A percentile compares a stretch with the other conserved stretches of the same genome.
Conservation (phyloP, 2,888 invertebrate genomes). For the Aromia moschata region DNA sequence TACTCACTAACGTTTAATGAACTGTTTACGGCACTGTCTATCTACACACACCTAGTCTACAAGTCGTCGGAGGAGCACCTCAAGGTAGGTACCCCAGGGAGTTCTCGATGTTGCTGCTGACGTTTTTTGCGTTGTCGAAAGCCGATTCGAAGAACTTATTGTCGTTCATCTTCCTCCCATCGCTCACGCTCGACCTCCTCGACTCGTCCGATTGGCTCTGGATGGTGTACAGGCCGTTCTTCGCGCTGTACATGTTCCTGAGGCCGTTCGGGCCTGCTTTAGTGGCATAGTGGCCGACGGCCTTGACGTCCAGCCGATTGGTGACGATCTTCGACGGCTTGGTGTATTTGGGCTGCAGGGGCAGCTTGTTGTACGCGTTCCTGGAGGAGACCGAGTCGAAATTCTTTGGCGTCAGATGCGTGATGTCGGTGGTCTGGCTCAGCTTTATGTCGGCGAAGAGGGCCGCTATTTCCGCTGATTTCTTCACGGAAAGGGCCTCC, state of each 20-base stretch:
- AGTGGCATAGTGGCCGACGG: slow-evolving; percentile 10
- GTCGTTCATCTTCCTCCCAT: slow-evolving; percentile 40
- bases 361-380: slow-evolving; percentile 47
- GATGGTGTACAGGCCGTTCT: slow-evolving; percentile 62
- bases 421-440: slow-evolving; percentile 76
- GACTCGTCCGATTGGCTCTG: slow-evolving; percentile 63
- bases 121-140: slow-evolving; percentile 36
- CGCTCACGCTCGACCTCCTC: slow-evolving; percentile 53
- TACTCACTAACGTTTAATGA: too few species aligned
- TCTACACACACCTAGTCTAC: too few species aligned
- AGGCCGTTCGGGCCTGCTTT: slow-evolving; percentile 35
- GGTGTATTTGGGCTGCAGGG: slow-evolving; percentile 41
- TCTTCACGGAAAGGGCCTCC: slow-evolving; percentile 85
- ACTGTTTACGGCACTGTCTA: too few species aligned
- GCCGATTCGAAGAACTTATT: slow-evolving; percentile 41
- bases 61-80: too few species aligned
- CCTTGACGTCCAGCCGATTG: slow-evolving; percentile 3
- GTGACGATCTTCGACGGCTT: slow-evolving; percentile 40
- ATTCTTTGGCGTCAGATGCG: slow-evolving; percentile 59
- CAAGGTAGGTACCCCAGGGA: slow-evolving; percentile 73
- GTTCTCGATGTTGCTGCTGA: slow-evolving; percentile 69
- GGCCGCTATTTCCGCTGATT: slow-evolving; percentile 88
- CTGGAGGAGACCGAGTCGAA: slow-evolving; percentile 46
- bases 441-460: slow-evolving; percentile 81
- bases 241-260: slow-evolving; percentile 58